phyloP scores from a whole-genome alignment of 1,140 invertebrate species.

The Drosophila sechellia region DNA sequence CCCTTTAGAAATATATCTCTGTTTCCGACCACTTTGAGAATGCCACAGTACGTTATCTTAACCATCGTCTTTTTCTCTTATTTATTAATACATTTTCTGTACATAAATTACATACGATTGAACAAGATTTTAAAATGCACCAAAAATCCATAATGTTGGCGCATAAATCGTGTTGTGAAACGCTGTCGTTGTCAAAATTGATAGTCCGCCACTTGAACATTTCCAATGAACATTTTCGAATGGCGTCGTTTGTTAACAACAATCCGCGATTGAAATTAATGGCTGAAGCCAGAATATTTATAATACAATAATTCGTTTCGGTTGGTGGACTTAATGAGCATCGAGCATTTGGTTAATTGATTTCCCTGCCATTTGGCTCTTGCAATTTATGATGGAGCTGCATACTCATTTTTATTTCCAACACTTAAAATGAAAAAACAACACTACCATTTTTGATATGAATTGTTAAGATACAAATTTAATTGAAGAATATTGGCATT shows the following conservation, averaged over 20 bases:
- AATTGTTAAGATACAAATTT: too few species aligned
- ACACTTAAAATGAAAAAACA: constrained; percentile 4
- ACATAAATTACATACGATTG: constrained; percentile 36
- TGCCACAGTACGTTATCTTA: not conserved
- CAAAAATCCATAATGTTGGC: constrained; percentile 31
- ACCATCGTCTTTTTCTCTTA: constrained; percentile 20
- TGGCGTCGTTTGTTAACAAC: constrained; percentile 30
- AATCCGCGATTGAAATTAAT: constrained; percentile 38
- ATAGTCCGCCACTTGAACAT: constrained; percentile 35
- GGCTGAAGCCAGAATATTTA: constrained; percentile 34
- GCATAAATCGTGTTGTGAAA: constrained; percentile 38
- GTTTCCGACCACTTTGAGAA: not conserved
- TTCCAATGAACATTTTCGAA: constrained; percentile 20
- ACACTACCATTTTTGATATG: not conserved
- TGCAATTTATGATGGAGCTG: constrained; percentile 26
- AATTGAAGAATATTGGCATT: too few species aligned
- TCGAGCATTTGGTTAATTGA: constrained; percentile 54
- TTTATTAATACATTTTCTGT: constrained; percentile 22
- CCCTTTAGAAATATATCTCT: not conserved
- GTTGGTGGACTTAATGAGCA: constrained; percentile 26
- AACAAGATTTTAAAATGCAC: constrained; percentile 45
- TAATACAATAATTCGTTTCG: constrained; percentile 38
- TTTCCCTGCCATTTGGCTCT: constrained; percentile 12
- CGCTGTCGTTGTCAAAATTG: constrained; percentile 29
- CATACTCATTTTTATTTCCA: not conserved